Percentiles rank a stretch among this genome's conserved stretches.
Evolutionary conservation across 2,113 vertebrate species (phyloP).

Genomic region (Syngnathoides biaculeatus): DNA sequence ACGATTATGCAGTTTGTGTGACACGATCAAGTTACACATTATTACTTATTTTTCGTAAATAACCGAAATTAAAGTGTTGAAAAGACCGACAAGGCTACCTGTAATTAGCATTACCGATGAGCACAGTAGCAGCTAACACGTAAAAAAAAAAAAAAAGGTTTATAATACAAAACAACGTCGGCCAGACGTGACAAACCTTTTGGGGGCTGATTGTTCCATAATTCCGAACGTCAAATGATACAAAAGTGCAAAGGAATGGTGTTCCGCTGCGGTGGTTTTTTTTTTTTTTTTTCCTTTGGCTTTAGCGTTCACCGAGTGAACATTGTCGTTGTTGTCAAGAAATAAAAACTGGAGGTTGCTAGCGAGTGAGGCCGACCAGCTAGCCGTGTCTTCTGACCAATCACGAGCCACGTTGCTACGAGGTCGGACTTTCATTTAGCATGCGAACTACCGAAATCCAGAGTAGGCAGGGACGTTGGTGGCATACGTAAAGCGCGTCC

Average conservation of each 20-base stretch:
- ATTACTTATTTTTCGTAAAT: not conserved
- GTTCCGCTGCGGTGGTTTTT: not conserved
- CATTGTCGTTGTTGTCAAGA: constrained; percentile 47
- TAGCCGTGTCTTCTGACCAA: constrained; percentile 1
- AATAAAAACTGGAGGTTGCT: not conserved
- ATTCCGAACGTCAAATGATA: not conserved
- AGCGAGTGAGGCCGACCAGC: not conserved
- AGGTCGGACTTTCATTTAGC: not conserved
- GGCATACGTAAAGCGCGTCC: not conserved
- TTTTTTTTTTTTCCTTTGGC: too few species aligned
- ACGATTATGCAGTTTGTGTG: not conserved
- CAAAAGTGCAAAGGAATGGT: not conserved
- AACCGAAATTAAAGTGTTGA: constrained; percentile 4
- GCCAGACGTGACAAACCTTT: constrained; percentile 54
- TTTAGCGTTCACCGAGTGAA: constrained; percentile 25
- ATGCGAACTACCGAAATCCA: not conserved
- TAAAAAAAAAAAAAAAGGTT: not conserved
- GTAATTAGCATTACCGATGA: constrained; percentile 38
- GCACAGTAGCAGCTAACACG: constrained; percentile 25
- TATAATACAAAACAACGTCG: not conserved
- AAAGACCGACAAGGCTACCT: constrained; percentile 11
- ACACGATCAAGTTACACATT: not conserved
- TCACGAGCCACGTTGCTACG: not conserved
- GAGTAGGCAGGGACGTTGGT: not conserved
- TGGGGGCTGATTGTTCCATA: constrained; percentile 66